A percentile compares a stretch with the other conserved stretches of the same genome.
Conservation (phyloP, 2,888 invertebrate genomes). For the Cephonodes hylas region DNA sequence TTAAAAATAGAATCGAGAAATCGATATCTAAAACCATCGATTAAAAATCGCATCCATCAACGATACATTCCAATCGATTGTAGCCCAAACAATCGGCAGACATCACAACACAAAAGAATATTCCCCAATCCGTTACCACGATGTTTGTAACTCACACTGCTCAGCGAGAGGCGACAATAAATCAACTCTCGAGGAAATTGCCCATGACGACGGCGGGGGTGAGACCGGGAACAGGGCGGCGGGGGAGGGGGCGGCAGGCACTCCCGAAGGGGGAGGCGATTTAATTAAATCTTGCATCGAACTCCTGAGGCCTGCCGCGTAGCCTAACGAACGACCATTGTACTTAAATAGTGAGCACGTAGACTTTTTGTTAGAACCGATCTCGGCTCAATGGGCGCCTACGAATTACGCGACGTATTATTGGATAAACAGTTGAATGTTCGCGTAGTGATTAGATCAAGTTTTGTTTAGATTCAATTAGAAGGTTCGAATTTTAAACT, state of each 20-base stretch:
- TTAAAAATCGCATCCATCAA: neutral
- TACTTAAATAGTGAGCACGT: constrained; percentile 78
- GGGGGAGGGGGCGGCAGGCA: constrained; percentile 29
- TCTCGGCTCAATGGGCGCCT: constrained; percentile 39
- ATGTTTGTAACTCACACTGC: constrained; percentile 50
- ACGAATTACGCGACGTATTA: constrained; percentile 38
- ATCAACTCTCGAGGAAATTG: constrained; percentile 79
- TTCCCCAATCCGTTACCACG: constrained; percentile 68
- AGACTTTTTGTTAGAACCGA: constrained; percentile 69
- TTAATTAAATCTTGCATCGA: constrained; percentile 84
- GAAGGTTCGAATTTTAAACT: neutral
- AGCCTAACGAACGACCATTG: constrained; percentile 79
- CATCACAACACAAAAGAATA: constrained; percentile 39
- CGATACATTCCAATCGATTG: neutral
- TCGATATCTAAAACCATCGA: neutral
- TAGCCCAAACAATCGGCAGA: neutral
- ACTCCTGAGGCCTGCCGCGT: constrained; percentile 76
- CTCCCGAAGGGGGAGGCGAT: constrained; percentile 60
- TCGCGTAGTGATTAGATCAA: neutral
- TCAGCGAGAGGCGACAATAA: constrained; percentile 74
- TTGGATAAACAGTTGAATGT: neutral
- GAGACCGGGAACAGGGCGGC: constrained; percentile 26
- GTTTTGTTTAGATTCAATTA: neutral
- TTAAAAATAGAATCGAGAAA: neutral
- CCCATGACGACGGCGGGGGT: constrained; percentile 51